Evolutionary conservation across 2,797 vertebrate genomes (phyloP).

Genomic region (Myotis myotis): DNA sequence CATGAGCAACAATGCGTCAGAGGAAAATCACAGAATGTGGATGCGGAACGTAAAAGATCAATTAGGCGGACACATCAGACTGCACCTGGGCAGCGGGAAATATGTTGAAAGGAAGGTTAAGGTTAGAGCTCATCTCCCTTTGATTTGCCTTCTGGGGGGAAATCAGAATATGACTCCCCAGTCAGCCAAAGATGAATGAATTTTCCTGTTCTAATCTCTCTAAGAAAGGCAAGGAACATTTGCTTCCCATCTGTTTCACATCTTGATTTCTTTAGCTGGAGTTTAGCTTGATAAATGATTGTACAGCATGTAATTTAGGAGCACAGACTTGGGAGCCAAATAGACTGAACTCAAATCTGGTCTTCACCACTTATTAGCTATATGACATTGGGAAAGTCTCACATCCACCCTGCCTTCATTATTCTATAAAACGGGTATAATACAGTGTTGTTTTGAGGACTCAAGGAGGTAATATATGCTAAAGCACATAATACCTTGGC

Average conservation of each 20-base stretch:
- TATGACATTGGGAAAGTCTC: neutral
- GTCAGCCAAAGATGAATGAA: neutral
- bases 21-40: neutral
- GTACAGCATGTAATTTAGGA: neutral
- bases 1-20: neutral
- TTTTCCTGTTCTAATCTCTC: neutral
- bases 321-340: neutral
- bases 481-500: neutral
- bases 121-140: neutral
- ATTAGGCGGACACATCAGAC: neutral
- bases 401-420: neutral
- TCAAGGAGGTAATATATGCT: neutral
- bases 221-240: neutral
- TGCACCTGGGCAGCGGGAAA: neutral
- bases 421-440: neutral
- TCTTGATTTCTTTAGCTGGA: neutral
- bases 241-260: neutral
- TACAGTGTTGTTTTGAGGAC: neutral
- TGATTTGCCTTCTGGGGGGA: neutral
- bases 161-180: neutral
- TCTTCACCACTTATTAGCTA: neutral
- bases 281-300: neutral
- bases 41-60: neutral
- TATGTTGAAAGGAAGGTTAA: neutral
- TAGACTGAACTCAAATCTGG: neutral